phyloP scores from a whole-genome alignment of 2,113 vertebrate genomes.

The Centropristis striata region DNA sequence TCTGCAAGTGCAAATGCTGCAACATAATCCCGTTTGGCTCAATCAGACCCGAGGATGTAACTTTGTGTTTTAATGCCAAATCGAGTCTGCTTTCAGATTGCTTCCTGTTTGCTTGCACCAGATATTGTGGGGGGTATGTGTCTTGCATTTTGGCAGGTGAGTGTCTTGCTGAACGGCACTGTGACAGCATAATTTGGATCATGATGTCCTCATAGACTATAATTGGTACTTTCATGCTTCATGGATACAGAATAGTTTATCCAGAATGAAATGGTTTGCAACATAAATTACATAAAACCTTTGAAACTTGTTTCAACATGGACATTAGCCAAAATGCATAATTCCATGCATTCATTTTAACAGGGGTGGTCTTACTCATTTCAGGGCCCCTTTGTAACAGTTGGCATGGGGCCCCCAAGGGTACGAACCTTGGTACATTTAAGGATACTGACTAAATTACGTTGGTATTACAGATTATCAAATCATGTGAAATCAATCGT shows the following conservation, averaged over 20 bases:
- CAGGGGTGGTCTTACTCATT: slow-evolving; percentile 13
- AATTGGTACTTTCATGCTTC: not conserved
- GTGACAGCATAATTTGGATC: not conserved
- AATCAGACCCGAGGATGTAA: slow-evolving; percentile 40
- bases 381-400: not conserved
- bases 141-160: slow-evolving; percentile 17
- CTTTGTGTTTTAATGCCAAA: slow-evolving; percentile 43
- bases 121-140: not conserved
- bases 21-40: slow-evolving; percentile 52
- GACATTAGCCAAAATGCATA: not conserved
- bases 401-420: not conserved
- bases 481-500: too few relatives aligned
- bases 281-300: not conserved
- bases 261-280: not conserved
- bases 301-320: not conserved
- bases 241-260: not conserved
- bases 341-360: not conserved
- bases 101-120: slow-evolving; percentile 51
- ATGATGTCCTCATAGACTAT: not conserved
- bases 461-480: too few relatives aligned
- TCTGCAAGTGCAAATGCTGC: slow-evolving; percentile 32
- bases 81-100: slow-evolving; percentile 26
- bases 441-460: too few relatives aligned
- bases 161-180: slow-evolving; percentile 15
- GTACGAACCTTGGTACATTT: too few relatives aligned